phyloP scores from a whole-genome alignment of 2,797 vertebrate genomes.

The Ammospiza maritima region DNA sequence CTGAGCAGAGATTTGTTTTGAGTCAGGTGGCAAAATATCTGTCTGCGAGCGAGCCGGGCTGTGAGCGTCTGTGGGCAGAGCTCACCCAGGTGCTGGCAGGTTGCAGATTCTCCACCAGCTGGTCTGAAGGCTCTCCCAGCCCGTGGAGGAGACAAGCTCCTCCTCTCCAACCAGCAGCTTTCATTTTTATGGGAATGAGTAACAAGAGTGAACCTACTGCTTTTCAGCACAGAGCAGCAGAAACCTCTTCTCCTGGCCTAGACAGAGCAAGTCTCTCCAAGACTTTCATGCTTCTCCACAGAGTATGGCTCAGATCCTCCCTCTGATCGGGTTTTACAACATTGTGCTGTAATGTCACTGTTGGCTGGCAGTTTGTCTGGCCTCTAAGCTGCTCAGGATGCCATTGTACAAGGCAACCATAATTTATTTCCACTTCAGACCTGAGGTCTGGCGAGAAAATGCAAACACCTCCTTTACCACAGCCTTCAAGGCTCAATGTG shows the following conservation, averaged over 20 bases:
- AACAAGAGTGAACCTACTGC: not conserved
- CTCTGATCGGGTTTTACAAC: not conserved
- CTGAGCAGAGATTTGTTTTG: slow-evolving; percentile 39
- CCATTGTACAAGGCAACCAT: not conserved
- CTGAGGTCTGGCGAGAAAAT: not conserved
- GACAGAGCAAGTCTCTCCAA: not conserved
- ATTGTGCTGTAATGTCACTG: not conserved
- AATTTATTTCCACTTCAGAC: not conserved
- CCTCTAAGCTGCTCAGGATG: not conserved
- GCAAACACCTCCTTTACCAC: not conserved
- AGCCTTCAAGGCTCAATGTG: not conserved
- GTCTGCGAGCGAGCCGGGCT: not conserved
- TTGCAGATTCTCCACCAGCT: slow-evolving; percentile 43
- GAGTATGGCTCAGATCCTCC: not conserved
- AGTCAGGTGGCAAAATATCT: slow-evolving; percentile 47
- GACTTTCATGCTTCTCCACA: not conserved
- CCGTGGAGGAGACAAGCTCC: not conserved
- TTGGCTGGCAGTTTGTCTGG: not conserved
- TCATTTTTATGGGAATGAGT: not conserved
- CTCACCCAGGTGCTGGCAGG: slow-evolving; percentile 51
- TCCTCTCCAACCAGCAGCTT: slow-evolving; percentile 4
- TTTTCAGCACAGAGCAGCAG: not conserved
- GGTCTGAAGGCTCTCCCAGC: not conserved
- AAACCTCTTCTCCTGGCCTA: not conserved
- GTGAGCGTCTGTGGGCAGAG: slow-evolving; percentile 5